Evolutionary conservation across 1,140 invertebrate species (phyloP).

Genomic region (Chymomyza costata): DNA sequence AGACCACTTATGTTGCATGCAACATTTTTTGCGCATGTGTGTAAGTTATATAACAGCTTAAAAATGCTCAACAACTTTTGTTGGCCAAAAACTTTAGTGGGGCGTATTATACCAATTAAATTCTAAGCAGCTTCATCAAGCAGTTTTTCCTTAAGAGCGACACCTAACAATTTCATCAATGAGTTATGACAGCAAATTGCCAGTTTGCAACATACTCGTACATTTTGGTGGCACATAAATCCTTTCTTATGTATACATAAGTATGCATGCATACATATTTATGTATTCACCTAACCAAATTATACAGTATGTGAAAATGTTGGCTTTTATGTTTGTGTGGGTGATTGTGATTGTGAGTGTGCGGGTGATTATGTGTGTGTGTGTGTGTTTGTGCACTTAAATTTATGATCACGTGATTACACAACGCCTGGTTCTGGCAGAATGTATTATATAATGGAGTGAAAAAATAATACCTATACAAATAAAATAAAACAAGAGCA

Average conservation of each 20-base stretch:
- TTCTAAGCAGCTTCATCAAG: conserved; percentile 21
- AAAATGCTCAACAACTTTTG: conserved; percentile 38
- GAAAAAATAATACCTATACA: too few species aligned
- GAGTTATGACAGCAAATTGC: conserved; percentile 62
- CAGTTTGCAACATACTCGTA: conserved; percentile 35
- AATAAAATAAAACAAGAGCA: too few species aligned
- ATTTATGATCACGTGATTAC: conserved; percentile 7
- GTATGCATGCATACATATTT: too few species aligned
- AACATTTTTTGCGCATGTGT: too few species aligned
- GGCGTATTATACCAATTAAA: conserved; percentile 55
- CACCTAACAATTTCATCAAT: conserved; percentile 53
- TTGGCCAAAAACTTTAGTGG: conserved; percentile 15
- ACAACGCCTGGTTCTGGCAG: too few species aligned
- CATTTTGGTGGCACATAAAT: too few species aligned
- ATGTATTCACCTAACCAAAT: conserved; percentile 55
- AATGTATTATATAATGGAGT: too few species aligned
- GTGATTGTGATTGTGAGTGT: not conserved
- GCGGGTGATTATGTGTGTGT: not conserved
- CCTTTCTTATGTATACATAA: too few species aligned
- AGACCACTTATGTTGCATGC: conserved; percentile 34
- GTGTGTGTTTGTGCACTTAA: not conserved
- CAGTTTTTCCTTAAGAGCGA: conserved; percentile 7
- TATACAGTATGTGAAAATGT: conserved; percentile 39
- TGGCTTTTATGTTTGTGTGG: not conserved
- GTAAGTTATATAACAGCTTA: conserved; percentile 20